Evolutionary conservation across 2,888 invertebrate species (phyloP), one percentile per base, ranked within the genome.

Genomic region (Oligia fasciuncula): DNA sequence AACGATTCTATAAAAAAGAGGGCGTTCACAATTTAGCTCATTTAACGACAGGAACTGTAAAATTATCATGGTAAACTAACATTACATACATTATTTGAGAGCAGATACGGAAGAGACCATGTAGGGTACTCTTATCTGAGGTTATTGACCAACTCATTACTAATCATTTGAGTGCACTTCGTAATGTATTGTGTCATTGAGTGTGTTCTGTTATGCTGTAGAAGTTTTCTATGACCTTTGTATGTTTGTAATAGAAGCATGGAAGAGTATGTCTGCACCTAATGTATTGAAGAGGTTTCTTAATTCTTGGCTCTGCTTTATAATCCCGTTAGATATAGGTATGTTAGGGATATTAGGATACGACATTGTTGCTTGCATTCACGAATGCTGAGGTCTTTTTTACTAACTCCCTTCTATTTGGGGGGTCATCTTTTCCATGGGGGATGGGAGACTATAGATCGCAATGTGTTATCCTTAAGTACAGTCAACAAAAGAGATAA

Each of bases 91-190:
- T 35, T 40, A 23, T 76, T 63, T 43, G 43, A 60, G 57, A 19
- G 43, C 49, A 73, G 6, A 40, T 19, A 81, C 8, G 62, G 9
- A 57, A 23, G 43, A 40, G 19, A 40, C 46, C 69, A 73, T 65
- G 23, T 68, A 43, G 17, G 29, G n/a, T 57, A 1, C 51, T 65
- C 78, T 83, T 83, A 82, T 82, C 81, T 70, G n/a, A 1, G 82
- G 82, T 73, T 73, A 72, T 66, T 83, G 73, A 67, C 79, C 83
- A 83, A 71, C 57, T 57, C 77, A 65, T 81, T 79, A 73, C 17
- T 17, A 71, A 63, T 71, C 76, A 43, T 80, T 65, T 70, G 62
- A 63, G 67, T 78, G 49, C 69, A 77, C 77, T 70, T 49, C 40
- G 63, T 79, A 79, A 83, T 68, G 71, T 83, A 51, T 74, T 83